Evolutionary conservation across 2,797 vertebrate species (phyloP), one percentile per base, ranked within the genome.

Genomic region (Acipenser oxyrinchus): DNA sequence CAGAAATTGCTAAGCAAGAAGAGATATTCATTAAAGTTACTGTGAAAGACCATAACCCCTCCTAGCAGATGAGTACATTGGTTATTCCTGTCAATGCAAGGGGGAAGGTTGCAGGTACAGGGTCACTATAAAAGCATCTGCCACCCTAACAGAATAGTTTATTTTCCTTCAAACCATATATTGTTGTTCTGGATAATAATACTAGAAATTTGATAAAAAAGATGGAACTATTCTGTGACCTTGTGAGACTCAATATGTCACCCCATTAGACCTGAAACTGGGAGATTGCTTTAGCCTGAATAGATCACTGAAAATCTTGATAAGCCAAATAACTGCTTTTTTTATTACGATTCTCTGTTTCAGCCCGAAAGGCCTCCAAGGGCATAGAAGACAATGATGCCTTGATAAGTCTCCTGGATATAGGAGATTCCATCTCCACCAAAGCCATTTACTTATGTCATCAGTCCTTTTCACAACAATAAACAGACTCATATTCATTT

Each of bases 171-270:
- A 64, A 71, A 72, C 70, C 70, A 74, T 66, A 67, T 64, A 68
- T 74, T 77, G 79, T 74, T 81, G 72, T 75, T 81, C 75, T 69
- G 72, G 55, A 70, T 74, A 78, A 68, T 18, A 48, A 65, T 74
- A 78, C 69, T 66, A 62, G 75, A 81, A 77, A 82, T 78, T 75
- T 79, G 79, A 88, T 88, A 76, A 88, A 81, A 79, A 75, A 72
- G 79, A 75, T 73, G 79, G 79, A 78, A 79, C 77, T 65, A 6
- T 61, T 52, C 63, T 73, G 12, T 75, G 81, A 88, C 85, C 83
- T 79, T 49, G 51, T 73, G 73, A 79, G 75, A 81, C 58, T 79
- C 77, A 72, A 68, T 71, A 70, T 71, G 72, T 78, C 77, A 77
- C 68, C 64, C 65, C 71, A 81, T 77, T 73, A 74, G 79, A 60